Conservation (phyloP, 2,888 invertebrate species). For the Rhagophthalmus giganteus region DNA sequence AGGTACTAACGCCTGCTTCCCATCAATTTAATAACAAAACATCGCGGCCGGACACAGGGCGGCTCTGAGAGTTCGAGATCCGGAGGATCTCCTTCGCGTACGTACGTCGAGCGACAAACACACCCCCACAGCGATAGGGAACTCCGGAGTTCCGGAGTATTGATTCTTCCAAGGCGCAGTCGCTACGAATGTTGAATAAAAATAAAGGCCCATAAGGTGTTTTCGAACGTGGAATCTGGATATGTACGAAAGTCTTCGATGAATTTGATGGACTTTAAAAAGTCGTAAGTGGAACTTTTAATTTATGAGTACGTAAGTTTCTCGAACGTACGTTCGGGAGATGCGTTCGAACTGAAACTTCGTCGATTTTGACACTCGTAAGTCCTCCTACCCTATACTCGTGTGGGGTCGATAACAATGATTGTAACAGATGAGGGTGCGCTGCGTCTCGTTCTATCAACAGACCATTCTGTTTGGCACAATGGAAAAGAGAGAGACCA, state of each 20-base stretch:
- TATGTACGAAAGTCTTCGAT: too few species aligned
- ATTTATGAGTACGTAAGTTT: too few species aligned
- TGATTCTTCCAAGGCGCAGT: constrained; percentile 52
- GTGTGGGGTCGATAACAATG: constrained; percentile 20
- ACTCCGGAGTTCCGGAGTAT: constrained; percentile 46
- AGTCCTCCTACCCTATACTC: constrained; percentile 15
- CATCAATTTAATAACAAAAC: constrained; percentile 24
- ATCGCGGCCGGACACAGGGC: constrained; percentile 22
- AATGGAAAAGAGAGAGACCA: constrained; percentile 15
- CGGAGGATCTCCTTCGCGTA: constrained; percentile 22
- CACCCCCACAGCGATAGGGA: constrained; percentile 47
- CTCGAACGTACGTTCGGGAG: too few species aligned
- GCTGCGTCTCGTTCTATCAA: constrained; percentile 11
- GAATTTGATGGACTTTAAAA: too few species aligned
- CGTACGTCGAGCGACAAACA: constrained; percentile 39
- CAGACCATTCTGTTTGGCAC: constrained; percentile 8
- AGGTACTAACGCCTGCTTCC: constrained; percentile 21
- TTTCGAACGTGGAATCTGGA: too few species aligned
- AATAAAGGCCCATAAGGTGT: constrained; percentile 15
- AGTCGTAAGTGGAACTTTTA: too few species aligned
- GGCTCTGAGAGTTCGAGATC: constrained; percentile 18
- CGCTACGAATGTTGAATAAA: constrained; percentile 36
- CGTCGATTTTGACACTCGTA: neutral
- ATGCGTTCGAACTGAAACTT: too few species aligned
- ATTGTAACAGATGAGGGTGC: constrained; percentile 24